Conservation (phyloP, 2,888 invertebrate species). For the Rhodophaea formosa region DNA sequence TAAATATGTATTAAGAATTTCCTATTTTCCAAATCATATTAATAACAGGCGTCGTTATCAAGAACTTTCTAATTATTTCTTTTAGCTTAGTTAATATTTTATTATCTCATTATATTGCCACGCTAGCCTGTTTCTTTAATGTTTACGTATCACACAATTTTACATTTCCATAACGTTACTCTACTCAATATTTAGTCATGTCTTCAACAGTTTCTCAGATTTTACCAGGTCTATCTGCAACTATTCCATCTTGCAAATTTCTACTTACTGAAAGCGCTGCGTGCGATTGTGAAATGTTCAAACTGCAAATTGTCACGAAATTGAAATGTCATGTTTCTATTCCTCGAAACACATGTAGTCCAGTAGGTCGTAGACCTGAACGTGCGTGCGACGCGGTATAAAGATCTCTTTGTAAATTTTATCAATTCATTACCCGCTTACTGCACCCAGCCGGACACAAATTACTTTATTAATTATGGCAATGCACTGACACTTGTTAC, state of each 20-base stretch:
- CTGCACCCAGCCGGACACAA: constrained; percentile 16
- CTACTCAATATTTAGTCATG: not conserved
- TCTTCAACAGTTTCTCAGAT: not conserved
- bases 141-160: no score
- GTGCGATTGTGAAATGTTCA: not conserved
- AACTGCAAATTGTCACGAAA: not conserved
- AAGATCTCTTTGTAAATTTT: constrained; percentile 16
- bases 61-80: no score
- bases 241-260: not conserved
- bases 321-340: constrained; percentile 2
- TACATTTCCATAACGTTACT: no score
- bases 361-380: constrained; percentile 11
- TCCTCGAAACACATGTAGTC: constrained; percentile 1
- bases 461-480: constrained; percentile 16
- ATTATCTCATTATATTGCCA: no score
- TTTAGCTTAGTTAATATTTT: no score
- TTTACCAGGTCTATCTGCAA: not conserved
- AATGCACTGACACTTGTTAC: constrained; percentile 16
- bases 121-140: no score
- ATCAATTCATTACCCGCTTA: constrained; percentile 15
- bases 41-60: no score
- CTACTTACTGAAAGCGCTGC: not conserved
- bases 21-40: no score
- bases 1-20: no score
- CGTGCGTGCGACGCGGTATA: not conserved